Evolutionary conservation across 2,113 vertebrate genomes (phyloP).

Genomic region (Silurus meridionalis): DNA sequence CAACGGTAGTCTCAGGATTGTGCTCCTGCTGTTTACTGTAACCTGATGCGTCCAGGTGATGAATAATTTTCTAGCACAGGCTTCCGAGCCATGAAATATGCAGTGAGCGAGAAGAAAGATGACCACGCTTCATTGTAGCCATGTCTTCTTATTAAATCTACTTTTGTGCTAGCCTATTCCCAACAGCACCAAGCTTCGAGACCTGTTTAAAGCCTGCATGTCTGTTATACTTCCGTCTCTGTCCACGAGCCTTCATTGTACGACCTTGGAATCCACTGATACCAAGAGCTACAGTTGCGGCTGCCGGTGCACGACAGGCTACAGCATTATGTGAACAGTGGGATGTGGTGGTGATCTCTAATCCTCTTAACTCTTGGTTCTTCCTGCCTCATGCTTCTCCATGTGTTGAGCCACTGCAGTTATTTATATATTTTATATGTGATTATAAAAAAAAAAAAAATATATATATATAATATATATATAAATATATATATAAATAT

Average conservation of each 20-base stretch:
- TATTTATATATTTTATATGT: not conserved
- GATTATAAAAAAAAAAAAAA: not conserved
- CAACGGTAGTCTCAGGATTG: not conserved
- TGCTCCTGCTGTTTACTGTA: conserved; percentile 42
- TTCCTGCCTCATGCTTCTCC: not conserved
- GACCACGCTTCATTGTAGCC: conserved; percentile 37
- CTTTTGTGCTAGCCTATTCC: conserved; percentile 13
- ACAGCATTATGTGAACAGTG: conserved; percentile 57
- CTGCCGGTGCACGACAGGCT: conserved; percentile 36
- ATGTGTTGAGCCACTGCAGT: no score
- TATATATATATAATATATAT: not conserved
- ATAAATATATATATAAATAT: no score
- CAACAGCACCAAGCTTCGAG: not conserved
- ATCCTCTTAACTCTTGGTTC: conserved; percentile 65
- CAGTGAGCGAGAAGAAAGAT: conserved; percentile 33
- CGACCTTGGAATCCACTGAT: conserved; percentile 55
- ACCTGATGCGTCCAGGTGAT: conserved; percentile 47
- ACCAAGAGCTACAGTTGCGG: conserved; percentile 46
- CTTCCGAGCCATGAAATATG: conserved; percentile 52
- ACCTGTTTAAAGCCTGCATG: not conserved
- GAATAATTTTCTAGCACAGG: conserved; percentile 51
- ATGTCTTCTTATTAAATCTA: conserved; percentile 1
- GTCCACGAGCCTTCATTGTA: not conserved
- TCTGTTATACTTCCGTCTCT: not conserved
- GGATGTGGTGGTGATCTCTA: conserved; percentile 54